These are phyloP conservation scores for Lochmaea capreae DNA, from an alignment of 2,888 invertebrate genomes.

Conservation along the genomic window DNA sequence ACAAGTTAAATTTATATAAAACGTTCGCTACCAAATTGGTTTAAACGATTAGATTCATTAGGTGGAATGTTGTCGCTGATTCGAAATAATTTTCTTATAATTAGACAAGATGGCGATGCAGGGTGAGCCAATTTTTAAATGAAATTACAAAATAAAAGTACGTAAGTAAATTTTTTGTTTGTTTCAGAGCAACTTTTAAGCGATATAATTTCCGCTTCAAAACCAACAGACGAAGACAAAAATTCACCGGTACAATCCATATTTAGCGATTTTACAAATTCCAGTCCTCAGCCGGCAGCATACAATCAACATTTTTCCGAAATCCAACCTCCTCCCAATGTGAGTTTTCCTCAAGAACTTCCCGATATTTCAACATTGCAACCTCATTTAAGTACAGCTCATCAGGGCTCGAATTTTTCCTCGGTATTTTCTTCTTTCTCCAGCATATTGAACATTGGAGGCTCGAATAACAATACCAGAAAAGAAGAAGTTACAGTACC, in stretches of 20 bases:
- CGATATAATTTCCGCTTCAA: slow-evolving; percentile 33
- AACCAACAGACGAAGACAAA: not conserved
- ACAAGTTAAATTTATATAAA: not conserved
- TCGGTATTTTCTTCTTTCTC: slow-evolving; percentile 75
- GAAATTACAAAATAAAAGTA: too few relatives aligned
- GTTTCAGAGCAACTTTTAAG: slow-evolving; percentile 45
- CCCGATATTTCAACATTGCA: slow-evolving; percentile 38
- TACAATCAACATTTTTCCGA: slow-evolving; percentile 9
- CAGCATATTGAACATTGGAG: slow-evolving; percentile 63
- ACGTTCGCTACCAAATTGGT: not conserved
- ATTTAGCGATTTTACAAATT: slow-evolving; percentile 22
- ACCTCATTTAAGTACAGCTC: slow-evolving; percentile 33
- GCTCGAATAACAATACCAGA: slow-evolving; percentile 28
- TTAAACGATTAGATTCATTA: too few relatives aligned
- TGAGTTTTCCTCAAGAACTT: slow-evolving; percentile 22
- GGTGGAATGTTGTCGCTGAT: not conserved
- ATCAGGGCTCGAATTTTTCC: slow-evolving; percentile 64
- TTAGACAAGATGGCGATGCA: too few relatives aligned
- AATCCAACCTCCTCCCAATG: not conserved
- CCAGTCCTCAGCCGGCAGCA: slow-evolving; percentile 22
- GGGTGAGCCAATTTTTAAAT: too few relatives aligned
- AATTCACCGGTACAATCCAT: not conserved
- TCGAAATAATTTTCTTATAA: too few relatives aligned
- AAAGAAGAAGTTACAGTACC: slow-evolving; percentile 42
- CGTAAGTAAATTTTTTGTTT: not conserved